phyloP scores from a whole-genome alignment of 2,113 vertebrate genomes.

The Crypturellus undulatus region DNA sequence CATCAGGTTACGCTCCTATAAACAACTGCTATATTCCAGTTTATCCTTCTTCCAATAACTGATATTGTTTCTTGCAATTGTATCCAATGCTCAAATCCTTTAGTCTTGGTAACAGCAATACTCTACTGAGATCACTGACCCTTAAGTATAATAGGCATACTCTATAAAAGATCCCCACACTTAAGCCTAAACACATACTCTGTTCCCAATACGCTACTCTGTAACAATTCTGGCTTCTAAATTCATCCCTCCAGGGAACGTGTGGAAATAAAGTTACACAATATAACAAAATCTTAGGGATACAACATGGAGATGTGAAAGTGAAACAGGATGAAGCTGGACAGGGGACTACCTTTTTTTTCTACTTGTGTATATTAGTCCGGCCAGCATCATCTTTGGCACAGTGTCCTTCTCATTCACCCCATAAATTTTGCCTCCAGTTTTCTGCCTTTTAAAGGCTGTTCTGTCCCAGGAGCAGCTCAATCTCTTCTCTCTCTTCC shows the following conservation, averaged over 20 bases:
- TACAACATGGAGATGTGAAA: background rate
- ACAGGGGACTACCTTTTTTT: background rate
- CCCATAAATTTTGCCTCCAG: accelerated
- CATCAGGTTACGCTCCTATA: background rate
- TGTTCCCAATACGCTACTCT: background rate
- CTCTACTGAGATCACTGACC: too few species aligned
- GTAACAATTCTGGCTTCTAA: background rate
- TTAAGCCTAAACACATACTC: background rate
- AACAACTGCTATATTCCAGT: background rate
- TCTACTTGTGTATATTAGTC: accelerated
- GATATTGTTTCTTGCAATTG: background rate
- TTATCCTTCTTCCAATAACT: background rate
- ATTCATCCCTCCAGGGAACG: background rate
- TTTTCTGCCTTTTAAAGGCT: background rate
- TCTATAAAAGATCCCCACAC: background rate
- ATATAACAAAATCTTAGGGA: background rate
- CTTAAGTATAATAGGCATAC: too few species aligned
- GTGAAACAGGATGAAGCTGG: background rate
- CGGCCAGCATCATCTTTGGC: background rate
- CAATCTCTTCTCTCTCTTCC: background rate
- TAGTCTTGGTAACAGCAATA: background rate
- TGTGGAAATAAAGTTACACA: background rate
- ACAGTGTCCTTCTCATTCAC: background rate
- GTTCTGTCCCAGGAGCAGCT: accelerated
- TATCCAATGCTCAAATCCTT: background rate